Evolutionary conservation across 2,888 invertebrate species (phyloP), one percentile per base, ranked within the genome.

Genomic region (Elysia crispata): DNA sequence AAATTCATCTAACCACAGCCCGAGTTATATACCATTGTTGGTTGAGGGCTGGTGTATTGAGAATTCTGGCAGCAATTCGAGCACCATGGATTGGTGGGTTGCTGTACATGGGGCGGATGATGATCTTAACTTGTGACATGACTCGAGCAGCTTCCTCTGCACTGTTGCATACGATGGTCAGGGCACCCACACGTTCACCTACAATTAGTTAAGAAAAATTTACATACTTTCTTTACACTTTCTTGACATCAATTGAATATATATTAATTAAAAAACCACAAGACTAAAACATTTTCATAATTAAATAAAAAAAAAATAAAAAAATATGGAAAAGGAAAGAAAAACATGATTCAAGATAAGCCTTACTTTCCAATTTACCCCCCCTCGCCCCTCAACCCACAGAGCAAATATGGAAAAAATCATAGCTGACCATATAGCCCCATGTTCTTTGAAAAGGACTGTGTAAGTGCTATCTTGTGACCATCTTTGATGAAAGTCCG

Each of bases 381-480:
- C 23, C 23, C 60, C 60, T 23, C 60, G 5, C 15, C 20, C 54
- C 20, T 15, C 20, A 54, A 13, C 13, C 54, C 20, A 20, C 54
- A 54, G 20, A 20, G 13, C 54, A 13, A 54, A 54, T 60, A 60
- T 18, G 15, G 15, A 60, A 23, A 60, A 60, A 60, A 60, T 5
- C 60, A 23, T 20, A 49, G 80, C 88, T 84, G 89, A 94, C 95
- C 95, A 91, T 95, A 95, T 13, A 95, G 92, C 62, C 95, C 99
- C 98, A 99, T 98, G 92, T 99, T 99, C 93, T 99, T 99, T 83
- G 99, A 98, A 93, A 95, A 99, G 82, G 98, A 98, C 93, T 99
- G 99, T 0, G 97, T 95, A 77, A 99, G 93, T 66, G 95, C 95
- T 86, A 98, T 94, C 84, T 95, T 94, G 92, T 98, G 97, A 0